phyloP scores from a whole-genome alignment of 2,113 vertebrate genomes.

The Cynopterus brachyotis region DNA sequence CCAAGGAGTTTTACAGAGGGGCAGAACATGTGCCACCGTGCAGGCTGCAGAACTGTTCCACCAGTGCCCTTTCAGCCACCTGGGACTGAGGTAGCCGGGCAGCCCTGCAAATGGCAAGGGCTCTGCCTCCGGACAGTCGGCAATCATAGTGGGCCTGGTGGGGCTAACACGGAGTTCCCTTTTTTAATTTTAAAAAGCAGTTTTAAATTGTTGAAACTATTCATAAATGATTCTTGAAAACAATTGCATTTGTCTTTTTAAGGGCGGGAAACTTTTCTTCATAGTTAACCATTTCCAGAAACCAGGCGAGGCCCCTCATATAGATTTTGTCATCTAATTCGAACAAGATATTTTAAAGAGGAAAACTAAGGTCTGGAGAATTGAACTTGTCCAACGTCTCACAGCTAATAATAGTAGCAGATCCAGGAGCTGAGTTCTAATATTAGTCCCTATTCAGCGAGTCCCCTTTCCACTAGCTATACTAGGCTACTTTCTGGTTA shows the following conservation, averaged over 20 bases:
- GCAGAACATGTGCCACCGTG: background rate
- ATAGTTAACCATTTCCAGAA: background rate
- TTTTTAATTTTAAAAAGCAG: conserved; percentile 10
- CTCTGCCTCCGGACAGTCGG: background rate
- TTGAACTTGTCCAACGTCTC: background rate
- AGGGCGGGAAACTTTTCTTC: background rate
- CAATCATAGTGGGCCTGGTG: background rate
- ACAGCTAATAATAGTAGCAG: background rate
- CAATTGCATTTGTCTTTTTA: background rate
- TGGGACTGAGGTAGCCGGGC: background rate
- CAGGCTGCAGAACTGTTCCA: background rate
- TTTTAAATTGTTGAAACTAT: conserved; percentile 25
- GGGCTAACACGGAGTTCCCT: background rate
- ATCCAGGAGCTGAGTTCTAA: background rate
- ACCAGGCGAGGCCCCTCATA: background rate
- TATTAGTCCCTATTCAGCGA: background rate
- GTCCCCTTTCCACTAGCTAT: background rate
- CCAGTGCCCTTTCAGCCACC: background rate
- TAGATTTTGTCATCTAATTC: background rate
- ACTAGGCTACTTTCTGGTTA: background rate
- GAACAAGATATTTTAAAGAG: conserved; percentile 29
- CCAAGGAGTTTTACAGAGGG: background rate
- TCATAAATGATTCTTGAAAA: background rate
- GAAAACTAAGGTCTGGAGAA: conserved; percentile 26
- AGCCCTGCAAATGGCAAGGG: background rate